Evolutionary conservation across 2,113 vertebrate species (phyloP).

Genomic region (Marmota monax): DNA sequence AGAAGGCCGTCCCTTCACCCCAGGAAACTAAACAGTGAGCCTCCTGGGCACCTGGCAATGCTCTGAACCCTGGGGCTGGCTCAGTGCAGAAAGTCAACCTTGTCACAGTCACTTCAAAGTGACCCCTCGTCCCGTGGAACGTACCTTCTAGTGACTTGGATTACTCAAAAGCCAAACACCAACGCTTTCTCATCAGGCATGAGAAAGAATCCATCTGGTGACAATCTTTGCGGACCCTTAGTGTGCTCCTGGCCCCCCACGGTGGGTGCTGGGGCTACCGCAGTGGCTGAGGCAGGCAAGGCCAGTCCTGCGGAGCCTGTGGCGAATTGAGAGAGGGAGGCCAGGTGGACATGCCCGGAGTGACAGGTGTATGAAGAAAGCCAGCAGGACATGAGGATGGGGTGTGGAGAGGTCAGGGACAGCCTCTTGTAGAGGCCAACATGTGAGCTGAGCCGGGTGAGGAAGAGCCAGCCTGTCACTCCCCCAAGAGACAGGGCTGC

Average conservation of each 20-base stretch:
- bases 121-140: background rate
- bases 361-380: background rate
- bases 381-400: rapidly evolving
- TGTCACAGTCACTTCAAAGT: too few species aligned
- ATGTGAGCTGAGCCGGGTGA: background rate
- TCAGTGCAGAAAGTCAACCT: rapidly evolving
- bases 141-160: background rate
- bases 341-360: background rate
- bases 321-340: background rate
- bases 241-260: background rate
- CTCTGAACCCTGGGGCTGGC: background rate
- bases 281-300: background rate
- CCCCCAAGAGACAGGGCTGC: rapidly evolving
- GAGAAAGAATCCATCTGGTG: background rate
- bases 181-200: background rate
- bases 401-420: too few species aligned
- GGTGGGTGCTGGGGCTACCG: background rate
- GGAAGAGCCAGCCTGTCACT: background rate
- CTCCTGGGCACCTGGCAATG: background rate
- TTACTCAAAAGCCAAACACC: background rate
- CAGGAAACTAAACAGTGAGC: background rate
- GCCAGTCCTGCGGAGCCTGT: background rate
- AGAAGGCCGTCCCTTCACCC: background rate
- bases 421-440: background rate
- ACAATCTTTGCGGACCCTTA: background rate